phyloP scores from a whole-genome alignment of 2,888 invertebrate species.

The Carpatolechia fugitivella region DNA sequence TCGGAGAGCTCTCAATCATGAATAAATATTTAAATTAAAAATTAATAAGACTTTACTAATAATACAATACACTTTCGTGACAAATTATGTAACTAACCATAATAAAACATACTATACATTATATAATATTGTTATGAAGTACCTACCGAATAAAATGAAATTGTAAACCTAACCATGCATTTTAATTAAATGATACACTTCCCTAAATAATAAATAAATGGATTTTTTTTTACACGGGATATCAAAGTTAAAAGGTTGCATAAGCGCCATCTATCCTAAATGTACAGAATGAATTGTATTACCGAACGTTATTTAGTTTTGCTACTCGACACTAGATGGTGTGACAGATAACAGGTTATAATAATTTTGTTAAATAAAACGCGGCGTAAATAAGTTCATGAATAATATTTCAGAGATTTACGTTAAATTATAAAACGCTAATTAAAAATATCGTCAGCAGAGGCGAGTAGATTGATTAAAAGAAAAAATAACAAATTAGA shows the following conservation, averaged over 20 bases:
- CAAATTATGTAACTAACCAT: too few relatives aligned
- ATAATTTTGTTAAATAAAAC: neutral
- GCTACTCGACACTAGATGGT: constrained; percentile 64
- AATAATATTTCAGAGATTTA: too few relatives aligned
- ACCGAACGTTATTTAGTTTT: constrained; percentile 18
- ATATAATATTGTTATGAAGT: too few relatives aligned
- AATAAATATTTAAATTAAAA: neutral
- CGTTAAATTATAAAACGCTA: neutral
- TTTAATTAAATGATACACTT: too few relatives aligned
- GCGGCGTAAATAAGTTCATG: too few relatives aligned
- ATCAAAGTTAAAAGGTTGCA: too few relatives aligned
- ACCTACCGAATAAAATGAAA: too few relatives aligned
- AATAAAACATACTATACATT: too few relatives aligned
- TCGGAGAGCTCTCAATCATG: neutral
- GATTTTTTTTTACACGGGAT: too few relatives aligned
- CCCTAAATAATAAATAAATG: too few relatives aligned
- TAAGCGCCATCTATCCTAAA: neutral
- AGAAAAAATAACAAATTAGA: constrained; percentile 28
- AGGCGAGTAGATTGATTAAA: constrained; percentile 21
- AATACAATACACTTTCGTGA: too few relatives aligned
- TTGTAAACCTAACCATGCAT: too few relatives aligned
- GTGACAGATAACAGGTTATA: constrained; percentile 24
- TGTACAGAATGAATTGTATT: neutral
- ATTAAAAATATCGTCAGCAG: neutral
- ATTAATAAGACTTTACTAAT: neutral